phyloP scores from a whole-genome alignment of 2,888 invertebrate genomes.

The Calephelis perditalis region DNA sequence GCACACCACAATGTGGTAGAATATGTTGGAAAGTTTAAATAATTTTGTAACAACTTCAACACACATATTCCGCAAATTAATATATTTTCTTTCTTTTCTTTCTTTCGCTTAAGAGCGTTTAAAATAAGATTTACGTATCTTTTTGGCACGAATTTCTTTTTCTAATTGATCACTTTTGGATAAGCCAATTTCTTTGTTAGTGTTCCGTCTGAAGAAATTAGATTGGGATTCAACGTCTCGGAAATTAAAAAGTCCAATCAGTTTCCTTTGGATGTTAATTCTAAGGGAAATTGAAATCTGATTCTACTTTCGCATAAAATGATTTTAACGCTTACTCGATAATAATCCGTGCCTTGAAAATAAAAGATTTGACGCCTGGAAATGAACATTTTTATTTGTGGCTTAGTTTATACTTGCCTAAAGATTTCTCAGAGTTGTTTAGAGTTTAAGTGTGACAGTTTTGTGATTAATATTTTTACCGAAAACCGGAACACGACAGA shows the following conservation, averaged over 20 bases:
- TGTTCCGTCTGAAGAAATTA: conserved; percentile 8
- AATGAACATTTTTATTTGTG: too few species aligned
- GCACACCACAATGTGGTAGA: too few species aligned
- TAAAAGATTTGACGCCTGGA: not conserved
- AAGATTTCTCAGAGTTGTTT: too few species aligned
- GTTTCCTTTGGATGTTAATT: conserved; percentile 5
- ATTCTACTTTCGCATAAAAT: not conserved
- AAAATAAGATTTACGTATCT: not conserved
- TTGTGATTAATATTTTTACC: too few species aligned
- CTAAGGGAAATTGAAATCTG: conserved; percentile 5
- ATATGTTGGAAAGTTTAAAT: too few species aligned
- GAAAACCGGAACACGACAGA: too few species aligned
- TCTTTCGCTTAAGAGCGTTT: too few species aligned
- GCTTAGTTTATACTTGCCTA: too few species aligned
- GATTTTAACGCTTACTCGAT: not conserved
- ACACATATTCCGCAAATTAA: too few species aligned
- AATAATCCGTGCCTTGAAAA: not conserved
- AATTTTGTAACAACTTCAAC: too few species aligned
- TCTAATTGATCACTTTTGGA: conserved; percentile 8
- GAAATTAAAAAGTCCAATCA: conserved; percentile 10
- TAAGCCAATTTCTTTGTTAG: conserved; percentile 7
- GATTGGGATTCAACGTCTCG: conserved; percentile 8
- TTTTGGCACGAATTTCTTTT: not conserved
- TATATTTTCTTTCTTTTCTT: too few species aligned
- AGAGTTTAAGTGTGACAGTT: too few species aligned